Base-by-base conservation (phyloP, 2,113 vertebrate genomes). In the Coturnix japonica region DNA sequence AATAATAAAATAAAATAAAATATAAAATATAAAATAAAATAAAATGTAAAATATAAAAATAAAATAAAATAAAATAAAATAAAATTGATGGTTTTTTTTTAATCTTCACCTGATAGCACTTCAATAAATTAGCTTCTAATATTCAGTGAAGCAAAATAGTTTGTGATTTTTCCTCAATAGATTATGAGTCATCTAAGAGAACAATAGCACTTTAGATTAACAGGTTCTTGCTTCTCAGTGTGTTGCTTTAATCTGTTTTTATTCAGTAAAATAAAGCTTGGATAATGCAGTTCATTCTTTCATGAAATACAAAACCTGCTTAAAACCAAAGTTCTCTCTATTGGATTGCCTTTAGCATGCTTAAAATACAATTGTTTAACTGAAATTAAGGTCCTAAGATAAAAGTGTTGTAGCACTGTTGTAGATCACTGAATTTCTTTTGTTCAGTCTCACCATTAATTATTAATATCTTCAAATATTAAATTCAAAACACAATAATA, bases 101-200 rank as follows among this genome's bases (percentile, higher is more conserved):
- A 95, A 89, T 95, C 65, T 72, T n/a, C 90, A 95, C 70, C 60
- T 75, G 89, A 92, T 77, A 95, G 49, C 81, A 95, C 59, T 69
- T 66, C 93, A 97, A 96, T 95, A 97, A 94, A 96, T 96, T 96
- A 95, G 72, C 73, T 95, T 87, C 71, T 95, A 96, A 96, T 95
- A 94, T 95, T 96, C 95, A 96, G 96, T 97, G 93, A 95, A 94
- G 73, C 86, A 72, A 96, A 97, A 95, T 85, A 83, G 63, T 95
- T 96, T 87, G 84, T 80, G 85, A 95, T 95, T 97, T 96, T 85
- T 96, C 51, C 66, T 94, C 93, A 94, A 91, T 85, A 87, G 59
- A 23, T 93, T 73, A 47, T 87, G 67, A 67, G 54, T 96, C 95
- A 96, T 94, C 46, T 63, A 90, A 81, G 47, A 93, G 81, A 31